Percentiles rank a stretch among this genome's conserved stretches.
Conservation (phyloP, 2,888 invertebrate species). For the Lithophane ornitopus region DNA sequence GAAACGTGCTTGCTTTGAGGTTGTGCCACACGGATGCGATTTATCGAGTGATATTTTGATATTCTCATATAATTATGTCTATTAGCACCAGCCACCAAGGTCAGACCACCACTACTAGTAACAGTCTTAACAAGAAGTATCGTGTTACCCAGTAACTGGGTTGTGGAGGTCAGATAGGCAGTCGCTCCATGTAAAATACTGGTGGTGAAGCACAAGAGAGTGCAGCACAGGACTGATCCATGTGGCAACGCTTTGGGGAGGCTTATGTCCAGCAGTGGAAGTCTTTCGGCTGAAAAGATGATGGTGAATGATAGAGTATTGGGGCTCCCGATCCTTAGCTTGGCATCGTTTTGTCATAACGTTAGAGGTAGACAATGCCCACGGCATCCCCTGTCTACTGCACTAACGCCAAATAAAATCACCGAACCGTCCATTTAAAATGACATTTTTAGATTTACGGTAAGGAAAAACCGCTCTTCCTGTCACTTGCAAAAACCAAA, state of each 20-base stretch:
- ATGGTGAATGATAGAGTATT: background rate
- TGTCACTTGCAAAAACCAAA: background rate
- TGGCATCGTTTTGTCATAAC: background rate
- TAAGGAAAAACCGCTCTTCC: background rate
- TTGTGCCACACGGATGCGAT: background rate
- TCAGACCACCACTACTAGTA: too few species aligned
- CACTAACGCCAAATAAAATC: background rate
- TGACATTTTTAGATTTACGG: background rate
- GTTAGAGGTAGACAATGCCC: background rate
- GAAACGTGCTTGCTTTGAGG: slow-evolving; percentile 34
- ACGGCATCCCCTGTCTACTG: background rate
- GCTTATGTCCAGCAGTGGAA: background rate
- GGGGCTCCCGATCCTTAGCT: background rate
- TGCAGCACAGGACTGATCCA: background rate
- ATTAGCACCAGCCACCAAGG: too few species aligned
- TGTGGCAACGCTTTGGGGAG: background rate
- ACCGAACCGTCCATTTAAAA: background rate
- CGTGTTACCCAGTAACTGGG: too few species aligned
- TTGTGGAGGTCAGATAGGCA: too few species aligned
- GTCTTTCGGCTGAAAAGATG: background rate
- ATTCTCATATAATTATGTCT: too few species aligned
- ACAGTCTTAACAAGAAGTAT: too few species aligned
- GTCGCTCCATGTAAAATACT: too few species aligned
- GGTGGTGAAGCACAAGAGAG: background rate
- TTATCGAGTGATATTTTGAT: background rate